phyloP scores from a whole-genome alignment of 1,140 invertebrate species.

The Cotesia vestalis region DNA sequence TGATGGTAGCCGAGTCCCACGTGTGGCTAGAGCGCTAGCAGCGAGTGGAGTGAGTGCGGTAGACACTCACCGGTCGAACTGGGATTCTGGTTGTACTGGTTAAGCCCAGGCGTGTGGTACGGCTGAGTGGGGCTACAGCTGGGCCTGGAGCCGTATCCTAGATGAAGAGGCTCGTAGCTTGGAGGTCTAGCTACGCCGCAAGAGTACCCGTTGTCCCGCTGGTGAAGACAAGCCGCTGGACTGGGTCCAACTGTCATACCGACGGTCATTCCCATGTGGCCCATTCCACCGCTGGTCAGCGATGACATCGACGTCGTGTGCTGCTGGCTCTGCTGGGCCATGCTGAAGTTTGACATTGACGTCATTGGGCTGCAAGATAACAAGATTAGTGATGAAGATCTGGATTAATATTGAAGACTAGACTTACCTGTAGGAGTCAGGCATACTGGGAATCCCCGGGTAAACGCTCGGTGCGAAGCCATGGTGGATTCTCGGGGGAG shows the following conservation, averaged over 20 bases:
- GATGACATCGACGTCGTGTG: conserved; percentile 60
- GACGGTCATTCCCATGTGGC: conserved; percentile 64
- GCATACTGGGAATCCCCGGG: conserved; percentile 65
- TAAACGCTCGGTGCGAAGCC: conserved; percentile 62
- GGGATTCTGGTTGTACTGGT: conserved; percentile 71
- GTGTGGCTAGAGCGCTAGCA: conserved; percentile 66
- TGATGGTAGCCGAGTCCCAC: conserved; percentile 56
- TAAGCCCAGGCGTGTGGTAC: conserved; percentile 70
- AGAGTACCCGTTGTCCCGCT: conserved; percentile 72
- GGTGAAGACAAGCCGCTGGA: conserved; percentile 73
- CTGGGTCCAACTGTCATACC: conserved; percentile 67
- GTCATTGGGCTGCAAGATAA: conserved; percentile 65
- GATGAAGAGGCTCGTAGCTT: conserved; percentile 74
- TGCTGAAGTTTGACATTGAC: conserved; percentile 68
- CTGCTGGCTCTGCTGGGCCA: conserved; percentile 59
- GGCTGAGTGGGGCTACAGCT: conserved; percentile 74
- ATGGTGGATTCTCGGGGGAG: conserved; percentile 62
- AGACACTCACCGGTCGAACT: conserved; percentile 71
- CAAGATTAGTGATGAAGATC: not conserved
- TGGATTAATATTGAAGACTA: not conserved
- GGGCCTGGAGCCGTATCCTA: conserved; percentile 72
- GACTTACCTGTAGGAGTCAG: conserved; percentile 72
- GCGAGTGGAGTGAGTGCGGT: conserved; percentile 67
- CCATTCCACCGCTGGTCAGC: conserved; percentile 64
- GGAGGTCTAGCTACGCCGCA: conserved; percentile 71